These are phyloP conservation scores for Ichneumoninae sp. DNA, from an alignment of 2,888 invertebrate species.

Conservation along the genomic window DNA sequence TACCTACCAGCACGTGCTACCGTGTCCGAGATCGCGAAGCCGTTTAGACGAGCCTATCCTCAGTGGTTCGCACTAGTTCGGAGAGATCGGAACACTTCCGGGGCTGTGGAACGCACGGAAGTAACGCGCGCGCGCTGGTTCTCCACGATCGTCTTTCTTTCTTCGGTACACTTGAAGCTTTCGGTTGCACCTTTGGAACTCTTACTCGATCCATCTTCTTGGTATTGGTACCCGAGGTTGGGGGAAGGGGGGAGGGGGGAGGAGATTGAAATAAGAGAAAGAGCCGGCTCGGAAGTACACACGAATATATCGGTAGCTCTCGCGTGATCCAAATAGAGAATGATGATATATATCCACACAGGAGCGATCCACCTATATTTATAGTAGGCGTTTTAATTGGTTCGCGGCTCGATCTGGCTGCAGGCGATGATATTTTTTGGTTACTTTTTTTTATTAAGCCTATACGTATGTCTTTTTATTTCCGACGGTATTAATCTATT, in stretches of 20 bases:
- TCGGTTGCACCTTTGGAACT: constrained; percentile 10
- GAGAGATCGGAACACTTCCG: constrained; percentile 63
- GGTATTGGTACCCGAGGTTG: constrained; percentile 10
- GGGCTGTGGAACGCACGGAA: constrained; percentile 61
- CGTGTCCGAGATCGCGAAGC: constrained; percentile 16
- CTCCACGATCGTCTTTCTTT: constrained; percentile 39
- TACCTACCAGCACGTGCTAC: constrained; percentile 25
- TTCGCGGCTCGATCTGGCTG: constrained; percentile 57
- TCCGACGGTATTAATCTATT: constrained; percentile 61
- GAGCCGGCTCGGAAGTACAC: constrained; percentile 21
- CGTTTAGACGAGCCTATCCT: constrained; percentile 33
- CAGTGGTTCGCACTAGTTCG: constrained; percentile 46
- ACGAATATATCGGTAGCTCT: constrained; percentile 25
- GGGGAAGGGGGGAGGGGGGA: background rate
- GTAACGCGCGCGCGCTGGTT: constrained; percentile 54
- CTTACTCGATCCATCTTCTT: constrained; percentile 28
- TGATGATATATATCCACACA: constrained; percentile 37
- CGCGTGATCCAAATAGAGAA: constrained; percentile 58
- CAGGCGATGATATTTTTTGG: constrained; percentile 49
- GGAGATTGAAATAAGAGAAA: constrained; percentile 32
- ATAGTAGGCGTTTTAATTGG: constrained; percentile 68
- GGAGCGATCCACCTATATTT: constrained; percentile 55
- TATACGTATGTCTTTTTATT: background rate
- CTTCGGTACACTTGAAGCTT: background rate
- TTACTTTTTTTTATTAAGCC: constrained; percentile 13